Conservation (phyloP, 2,797 vertebrate genomes). For the Gymnothorax reevesii region DNA sequence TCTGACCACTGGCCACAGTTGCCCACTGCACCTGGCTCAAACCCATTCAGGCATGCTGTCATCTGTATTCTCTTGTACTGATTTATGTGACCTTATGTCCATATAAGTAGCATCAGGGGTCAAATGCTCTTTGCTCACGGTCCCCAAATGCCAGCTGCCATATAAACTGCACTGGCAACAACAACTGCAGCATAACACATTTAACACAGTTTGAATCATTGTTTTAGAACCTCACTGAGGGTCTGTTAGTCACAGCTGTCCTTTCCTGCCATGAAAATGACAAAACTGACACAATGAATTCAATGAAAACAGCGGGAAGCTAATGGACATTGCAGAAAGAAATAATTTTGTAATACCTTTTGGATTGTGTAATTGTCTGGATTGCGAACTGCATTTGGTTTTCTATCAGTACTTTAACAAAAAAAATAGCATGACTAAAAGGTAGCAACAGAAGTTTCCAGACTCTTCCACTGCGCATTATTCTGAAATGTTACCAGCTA, state of each 20-base stretch:
- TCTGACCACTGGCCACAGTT: not conserved
- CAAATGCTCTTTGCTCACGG: not conserved
- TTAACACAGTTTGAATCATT: not conserved
- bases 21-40: not conserved
- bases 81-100: not conserved
- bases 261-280: not conserved
- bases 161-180: too few relatives aligned
- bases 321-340: not conserved
- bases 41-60: not conserved
- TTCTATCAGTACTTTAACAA: not conserved
- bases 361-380: not conserved
- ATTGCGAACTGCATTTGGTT: not conserved
- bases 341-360: not conserved
- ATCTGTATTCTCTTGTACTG: not conserved
- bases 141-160: not conserved
- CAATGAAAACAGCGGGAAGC: too few relatives aligned
- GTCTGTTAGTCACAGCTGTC: not conserved
- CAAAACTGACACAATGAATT: too few relatives aligned
- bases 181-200: not conserved
- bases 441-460: not conserved
- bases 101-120: not conserved
- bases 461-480: not conserved
- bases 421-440: not conserved
- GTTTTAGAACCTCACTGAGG: not conserved
- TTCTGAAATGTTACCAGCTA: not conserved